Evolutionary conservation across 2,888 invertebrate species (phyloP).

Genomic region (Smittia sp.): DNA sequence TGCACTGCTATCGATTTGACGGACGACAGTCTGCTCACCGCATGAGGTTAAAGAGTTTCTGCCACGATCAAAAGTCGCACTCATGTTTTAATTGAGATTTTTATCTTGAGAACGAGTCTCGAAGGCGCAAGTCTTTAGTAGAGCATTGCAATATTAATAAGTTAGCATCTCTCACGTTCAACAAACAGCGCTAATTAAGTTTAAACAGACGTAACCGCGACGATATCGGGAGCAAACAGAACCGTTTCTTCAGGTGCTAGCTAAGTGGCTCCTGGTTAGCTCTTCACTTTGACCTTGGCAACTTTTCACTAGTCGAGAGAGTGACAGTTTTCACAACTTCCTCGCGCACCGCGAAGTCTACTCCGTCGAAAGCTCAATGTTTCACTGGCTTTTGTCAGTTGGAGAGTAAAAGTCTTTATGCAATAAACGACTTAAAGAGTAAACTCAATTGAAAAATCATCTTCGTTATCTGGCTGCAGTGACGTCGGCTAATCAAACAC

Average conservation of each 20-base stretch:
- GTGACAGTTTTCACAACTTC: too few relatives aligned
- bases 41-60: not conserved
- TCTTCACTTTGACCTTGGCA: too few relatives aligned
- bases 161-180: not conserved
- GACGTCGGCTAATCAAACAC: not conserved
- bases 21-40: too few relatives aligned
- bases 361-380: too few relatives aligned
- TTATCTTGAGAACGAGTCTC: not conserved
- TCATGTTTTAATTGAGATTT: not conserved
- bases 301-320: too few relatives aligned
- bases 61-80: not conserved
- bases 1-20: too few relatives aligned
- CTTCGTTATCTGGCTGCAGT: not conserved
- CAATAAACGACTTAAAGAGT: slow-evolving; percentile 3
- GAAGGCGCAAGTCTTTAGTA: not conserved
- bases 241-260: not conserved
- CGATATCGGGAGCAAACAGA: slow-evolving; percentile 8
- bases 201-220: not conserved
- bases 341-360: too few relatives aligned
- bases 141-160: not conserved
- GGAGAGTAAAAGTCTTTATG: slow-evolving; percentile 22
- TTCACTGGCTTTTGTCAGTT: not conserved
- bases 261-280: not conserved
- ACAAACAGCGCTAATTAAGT: slow-evolving; percentile 1
- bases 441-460: slow-evolving; percentile 36